A percentile compares a stretch with the other conserved stretches of the same genome.
Evolutionary conservation across 2,113 vertebrate species (phyloP).

Genomic region (Corythornis vintsioides): DNA sequence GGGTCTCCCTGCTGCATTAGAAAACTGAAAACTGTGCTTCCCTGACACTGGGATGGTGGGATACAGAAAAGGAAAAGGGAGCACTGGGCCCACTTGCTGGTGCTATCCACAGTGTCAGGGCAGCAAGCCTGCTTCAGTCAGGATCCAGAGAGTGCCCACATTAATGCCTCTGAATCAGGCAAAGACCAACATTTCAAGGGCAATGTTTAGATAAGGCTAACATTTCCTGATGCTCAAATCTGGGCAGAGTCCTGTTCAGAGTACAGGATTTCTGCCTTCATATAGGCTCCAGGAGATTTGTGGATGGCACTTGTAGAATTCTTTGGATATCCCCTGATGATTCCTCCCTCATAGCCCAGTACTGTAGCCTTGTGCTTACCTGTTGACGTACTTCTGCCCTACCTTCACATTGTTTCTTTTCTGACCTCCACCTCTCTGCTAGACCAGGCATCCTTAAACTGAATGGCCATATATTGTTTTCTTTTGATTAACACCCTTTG

Average conservation of each 20-base stretch:
- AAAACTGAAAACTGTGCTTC: neutral
- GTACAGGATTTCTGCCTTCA: neutral
- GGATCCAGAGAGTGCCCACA: neutral
- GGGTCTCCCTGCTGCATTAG: neutral
- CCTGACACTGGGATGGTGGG: neutral
- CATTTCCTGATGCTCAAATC: neutral
- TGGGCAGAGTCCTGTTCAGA: neutral
- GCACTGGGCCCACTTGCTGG: neutral
- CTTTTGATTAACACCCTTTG: neutral
- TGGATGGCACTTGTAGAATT: neutral
- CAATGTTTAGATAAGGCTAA: neutral
- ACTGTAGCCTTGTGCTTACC: accelerated
- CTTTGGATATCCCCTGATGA: neutral
- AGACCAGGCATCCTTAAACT: neutral
- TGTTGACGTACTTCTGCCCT: neutral
- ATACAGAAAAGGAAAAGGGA: neutral
- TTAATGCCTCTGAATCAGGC: neutral
- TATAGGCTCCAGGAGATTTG: neutral
- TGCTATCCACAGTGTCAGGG: neutral
- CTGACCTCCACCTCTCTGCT: neutral
- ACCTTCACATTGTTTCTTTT: neutral
- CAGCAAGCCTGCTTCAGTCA: neutral
- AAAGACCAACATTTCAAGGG: neutral
- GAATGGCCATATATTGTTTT: neutral
- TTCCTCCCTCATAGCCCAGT: neutral